Percentiles rank a stretch among this genome's conserved stretches.
phyloP scores from a whole-genome alignment of 1,140 invertebrate genomes.

The Thalassaphorura encarpata region DNA sequence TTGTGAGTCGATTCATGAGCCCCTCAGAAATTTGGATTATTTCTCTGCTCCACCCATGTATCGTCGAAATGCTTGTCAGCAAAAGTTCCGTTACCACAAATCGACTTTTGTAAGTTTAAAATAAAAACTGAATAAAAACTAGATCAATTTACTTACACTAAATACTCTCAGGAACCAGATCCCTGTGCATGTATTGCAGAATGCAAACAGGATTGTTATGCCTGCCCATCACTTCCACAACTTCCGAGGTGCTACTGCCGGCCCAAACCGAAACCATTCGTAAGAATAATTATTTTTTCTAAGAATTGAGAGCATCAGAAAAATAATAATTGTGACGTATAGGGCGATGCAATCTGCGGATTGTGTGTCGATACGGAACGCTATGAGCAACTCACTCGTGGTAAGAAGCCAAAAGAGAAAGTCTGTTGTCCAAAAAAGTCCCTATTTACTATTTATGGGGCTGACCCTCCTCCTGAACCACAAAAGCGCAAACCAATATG shows the following conservation, averaged over 20 bases:
- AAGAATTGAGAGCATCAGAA: neutral
- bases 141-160: neutral
- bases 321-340: neutral
- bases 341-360: neutral
- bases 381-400: neutral
- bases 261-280: no score
- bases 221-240: neutral
- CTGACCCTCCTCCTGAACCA: no score
- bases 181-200: neutral
- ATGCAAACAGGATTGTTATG: neutral
- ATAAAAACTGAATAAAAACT: neutral
- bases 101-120: no score
- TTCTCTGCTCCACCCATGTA: neutral
- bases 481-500: neutral
- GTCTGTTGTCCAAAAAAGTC: no score
- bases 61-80: neutral
- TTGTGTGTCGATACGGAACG: neutral
- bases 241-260: neutral
- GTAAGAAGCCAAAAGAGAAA: no score
- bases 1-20: neutral
- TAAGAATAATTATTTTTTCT: no score
- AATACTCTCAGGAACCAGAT: neutral
- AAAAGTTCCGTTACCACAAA: no score
- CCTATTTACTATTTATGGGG: no score
- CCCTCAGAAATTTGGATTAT: neutral